These are phyloP conservation scores for Dromaius novaehollandiae DNA, from an alignment of 2,113 vertebrate species.

Conservation along the genomic window DNA sequence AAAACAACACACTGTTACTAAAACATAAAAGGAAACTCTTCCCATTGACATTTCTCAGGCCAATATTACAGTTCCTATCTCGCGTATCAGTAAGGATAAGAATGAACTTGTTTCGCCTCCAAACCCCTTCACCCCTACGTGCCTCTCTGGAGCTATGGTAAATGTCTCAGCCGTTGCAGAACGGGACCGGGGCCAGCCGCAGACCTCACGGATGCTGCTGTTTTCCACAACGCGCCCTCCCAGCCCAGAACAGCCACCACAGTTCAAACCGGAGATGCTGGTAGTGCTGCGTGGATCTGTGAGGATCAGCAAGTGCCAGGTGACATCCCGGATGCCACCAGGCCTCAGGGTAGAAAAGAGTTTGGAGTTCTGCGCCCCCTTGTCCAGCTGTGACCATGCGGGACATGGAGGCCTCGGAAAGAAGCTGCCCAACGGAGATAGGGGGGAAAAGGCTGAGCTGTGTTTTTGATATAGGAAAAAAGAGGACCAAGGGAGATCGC, in stretches of 20 bases:
- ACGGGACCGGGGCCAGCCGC: rapidly evolving
- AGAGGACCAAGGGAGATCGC: background rate
- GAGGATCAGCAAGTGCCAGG: background rate
- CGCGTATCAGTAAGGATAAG: background rate
- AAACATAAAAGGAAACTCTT: conserved; percentile 20
- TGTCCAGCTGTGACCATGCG: background rate
- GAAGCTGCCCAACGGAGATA: conserved; percentile 17
- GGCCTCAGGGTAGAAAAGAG: background rate
- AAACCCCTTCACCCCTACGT: background rate
- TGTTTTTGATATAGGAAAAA: background rate
- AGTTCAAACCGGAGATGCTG: background rate
- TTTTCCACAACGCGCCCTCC: background rate
- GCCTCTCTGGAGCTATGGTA: background rate
- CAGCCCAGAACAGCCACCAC: background rate
- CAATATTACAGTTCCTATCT: conserved; percentile 27
- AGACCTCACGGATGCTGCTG: background rate
- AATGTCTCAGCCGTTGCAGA: background rate
- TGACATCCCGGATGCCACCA: background rate
- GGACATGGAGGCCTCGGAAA: background rate
- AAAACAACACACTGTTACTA: conserved; percentile 39
- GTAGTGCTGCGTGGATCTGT: background rate
- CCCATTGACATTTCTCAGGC: conserved; percentile 4
- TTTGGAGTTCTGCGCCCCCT: background rate
- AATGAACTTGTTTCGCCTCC: background rate
- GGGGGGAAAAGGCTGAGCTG: background rate